phyloP scores from a whole-genome alignment of 2,888 invertebrate genomes.

The Lepidonotus clava region DNA sequence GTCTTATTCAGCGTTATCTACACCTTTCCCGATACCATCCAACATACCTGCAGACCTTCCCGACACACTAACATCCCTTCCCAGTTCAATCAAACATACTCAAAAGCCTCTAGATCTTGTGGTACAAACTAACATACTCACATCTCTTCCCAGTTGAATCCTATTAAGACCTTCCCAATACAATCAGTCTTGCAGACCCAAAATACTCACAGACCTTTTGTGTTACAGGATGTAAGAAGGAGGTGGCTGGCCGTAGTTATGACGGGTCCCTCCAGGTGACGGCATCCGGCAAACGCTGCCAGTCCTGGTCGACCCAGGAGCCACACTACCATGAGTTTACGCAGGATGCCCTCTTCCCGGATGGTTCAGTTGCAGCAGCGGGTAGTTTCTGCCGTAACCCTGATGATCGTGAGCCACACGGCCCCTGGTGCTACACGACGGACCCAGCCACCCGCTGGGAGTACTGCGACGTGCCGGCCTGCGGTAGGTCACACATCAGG shows the following conservation, averaged over 20 bases:
- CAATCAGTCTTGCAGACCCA: too few species aligned
- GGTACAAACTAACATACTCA: too few species aligned
- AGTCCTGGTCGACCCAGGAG: conserved; percentile 25
- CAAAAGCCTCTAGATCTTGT: too few species aligned
- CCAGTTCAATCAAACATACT: too few species aligned
- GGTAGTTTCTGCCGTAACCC: conserved; percentile 14
- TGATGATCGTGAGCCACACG: not conserved
- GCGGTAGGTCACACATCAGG: not conserved
- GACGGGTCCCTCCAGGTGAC: not conserved
- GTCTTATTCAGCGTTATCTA: too few species aligned
- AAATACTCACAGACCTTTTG: not conserved
- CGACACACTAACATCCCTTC: too few species aligned
- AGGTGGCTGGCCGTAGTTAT: conserved; percentile 9
- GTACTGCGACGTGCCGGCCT: conserved; percentile 39
- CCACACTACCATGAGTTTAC: conserved; percentile 36
- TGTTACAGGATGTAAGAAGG: conserved; percentile 37
- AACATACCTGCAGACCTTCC: too few species aligned
- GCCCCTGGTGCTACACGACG: conserved; percentile 54
- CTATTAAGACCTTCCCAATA: too few species aligned
- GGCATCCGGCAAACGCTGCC: not conserved
- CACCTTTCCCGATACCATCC: too few species aligned
- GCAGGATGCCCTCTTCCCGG: not conserved
- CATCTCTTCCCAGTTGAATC: too few species aligned
- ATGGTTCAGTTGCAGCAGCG: not conserved
- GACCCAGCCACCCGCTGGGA: conserved; percentile 11